Percentiles rank a stretch among this genome's conserved stretches.
Conservation (phyloP, 2,888 invertebrate species). For the Perizoma affinitatum region DNA sequence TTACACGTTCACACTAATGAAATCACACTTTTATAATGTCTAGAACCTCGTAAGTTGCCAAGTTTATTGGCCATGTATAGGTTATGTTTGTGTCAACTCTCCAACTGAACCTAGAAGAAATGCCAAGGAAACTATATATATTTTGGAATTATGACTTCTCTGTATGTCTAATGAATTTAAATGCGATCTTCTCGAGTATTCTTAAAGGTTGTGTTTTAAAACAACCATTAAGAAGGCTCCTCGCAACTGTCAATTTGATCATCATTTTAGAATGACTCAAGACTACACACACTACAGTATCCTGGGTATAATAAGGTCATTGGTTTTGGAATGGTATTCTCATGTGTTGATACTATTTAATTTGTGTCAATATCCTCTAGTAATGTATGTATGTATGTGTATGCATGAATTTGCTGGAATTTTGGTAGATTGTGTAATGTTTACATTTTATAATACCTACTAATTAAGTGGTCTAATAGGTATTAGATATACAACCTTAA, state of each 20-base stretch:
- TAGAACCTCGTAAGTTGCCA: neutral
- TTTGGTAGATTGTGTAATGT: neutral
- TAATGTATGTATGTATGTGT: neutral
- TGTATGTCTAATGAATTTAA: too few relatives aligned
- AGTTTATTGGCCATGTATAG: constrained; percentile 25
- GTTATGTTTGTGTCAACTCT: constrained; percentile 36
- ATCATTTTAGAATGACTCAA: too few relatives aligned
- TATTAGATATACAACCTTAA: too few relatives aligned
- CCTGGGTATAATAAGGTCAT: constrained; percentile 33
- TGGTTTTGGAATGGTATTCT: constrained; percentile 54
- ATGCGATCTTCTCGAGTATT: too few relatives aligned
- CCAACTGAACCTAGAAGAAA: neutral
- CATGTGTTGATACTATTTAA: too few relatives aligned
- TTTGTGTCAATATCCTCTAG: constrained; percentile 32
- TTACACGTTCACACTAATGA: neutral
- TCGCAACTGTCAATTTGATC: constrained; percentile 1
- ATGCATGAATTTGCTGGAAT: constrained; percentile 17
- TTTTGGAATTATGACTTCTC: neutral
- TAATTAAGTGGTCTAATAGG: neutral
- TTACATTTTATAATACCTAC: neutral
- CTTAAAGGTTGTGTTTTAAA: too few relatives aligned
- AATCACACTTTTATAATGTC: neutral
- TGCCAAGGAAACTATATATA: neutral
- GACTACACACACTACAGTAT: too few relatives aligned
- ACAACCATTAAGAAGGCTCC: neutral